phyloP scores from a whole-genome alignment of 1,140 invertebrate species.

The Nymphalis io region DNA sequence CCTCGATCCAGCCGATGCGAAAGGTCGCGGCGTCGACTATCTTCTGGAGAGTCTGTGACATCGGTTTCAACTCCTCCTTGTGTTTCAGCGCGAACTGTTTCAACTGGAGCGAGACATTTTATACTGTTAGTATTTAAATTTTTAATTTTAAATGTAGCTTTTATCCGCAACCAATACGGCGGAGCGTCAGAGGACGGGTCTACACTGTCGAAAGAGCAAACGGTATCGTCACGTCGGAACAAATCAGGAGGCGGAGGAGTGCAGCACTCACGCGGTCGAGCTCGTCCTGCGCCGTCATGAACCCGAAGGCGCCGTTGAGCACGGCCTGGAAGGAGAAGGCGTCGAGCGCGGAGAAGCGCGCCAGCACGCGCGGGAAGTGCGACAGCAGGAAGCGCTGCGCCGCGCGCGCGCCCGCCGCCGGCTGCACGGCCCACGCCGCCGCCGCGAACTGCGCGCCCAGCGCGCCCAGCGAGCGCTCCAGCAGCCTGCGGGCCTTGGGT shows the following conservation, averaged over 20 bases:
- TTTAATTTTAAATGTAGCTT: too few relatives aligned
- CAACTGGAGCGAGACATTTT: constrained; percentile 41
- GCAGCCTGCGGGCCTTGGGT: constrained; percentile 45
- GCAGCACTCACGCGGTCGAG: constrained; percentile 33
- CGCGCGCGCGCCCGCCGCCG: constrained; percentile 43
- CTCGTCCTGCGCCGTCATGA: constrained; percentile 51
- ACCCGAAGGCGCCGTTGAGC: constrained; percentile 57
- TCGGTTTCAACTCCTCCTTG: constrained; percentile 57
- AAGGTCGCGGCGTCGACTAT: constrained; percentile 58
- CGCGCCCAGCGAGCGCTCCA: constrained; percentile 59
- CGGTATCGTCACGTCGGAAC: too few relatives aligned
- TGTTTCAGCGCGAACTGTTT: constrained; percentile 59
- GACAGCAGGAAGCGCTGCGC: constrained; percentile 58
- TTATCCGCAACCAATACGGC: too few relatives aligned
- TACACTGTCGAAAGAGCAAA: too few relatives aligned
- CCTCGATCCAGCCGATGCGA: constrained; percentile 55
- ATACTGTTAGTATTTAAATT: too few relatives aligned
- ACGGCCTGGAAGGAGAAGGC: constrained; percentile 57
- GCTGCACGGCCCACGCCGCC: constrained; percentile 56
- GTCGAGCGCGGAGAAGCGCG: constrained; percentile 55
- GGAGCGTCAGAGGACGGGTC: too few relatives aligned
- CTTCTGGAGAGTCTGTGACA: constrained; percentile 68
- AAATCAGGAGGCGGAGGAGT: background rate
- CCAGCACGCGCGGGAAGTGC: constrained; percentile 54
- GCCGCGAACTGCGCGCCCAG: constrained; percentile 64